Conservation (phyloP, 2,888 invertebrate genomes). For the Drosophila limbata region DNA sequence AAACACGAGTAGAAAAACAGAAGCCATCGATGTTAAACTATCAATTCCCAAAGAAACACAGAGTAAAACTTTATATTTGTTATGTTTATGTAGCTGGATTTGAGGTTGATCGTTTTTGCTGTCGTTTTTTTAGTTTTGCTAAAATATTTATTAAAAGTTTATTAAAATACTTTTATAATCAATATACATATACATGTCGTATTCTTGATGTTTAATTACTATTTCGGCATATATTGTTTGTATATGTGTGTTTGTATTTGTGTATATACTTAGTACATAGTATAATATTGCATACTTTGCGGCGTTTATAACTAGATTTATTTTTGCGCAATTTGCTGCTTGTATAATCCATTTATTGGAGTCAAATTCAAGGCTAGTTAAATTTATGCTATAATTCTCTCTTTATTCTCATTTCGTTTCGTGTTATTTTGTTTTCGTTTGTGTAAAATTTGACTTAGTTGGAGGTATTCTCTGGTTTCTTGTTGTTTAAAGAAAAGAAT, state of each 20-base stretch:
- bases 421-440: constrained; percentile 19
- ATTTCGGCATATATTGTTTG: constrained; percentile 23
- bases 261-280: constrained; percentile 57
- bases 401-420: constrained; percentile 14
- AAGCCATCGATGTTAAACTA: constrained; percentile 18
- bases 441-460: constrained; percentile 62
- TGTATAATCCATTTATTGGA: constrained; percentile 57
- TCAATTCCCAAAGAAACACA: constrained; percentile 36
- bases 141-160: constrained; percentile 80
- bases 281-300: constrained; percentile 81
- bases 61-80: constrained; percentile 11
- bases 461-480: constrained; percentile 71
- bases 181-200: constrained; percentile 70
- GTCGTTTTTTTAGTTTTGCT: constrained; percentile 63
- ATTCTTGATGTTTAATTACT: constrained; percentile 52
- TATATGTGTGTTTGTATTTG: constrained; percentile 21
- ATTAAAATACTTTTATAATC: constrained; percentile 77
- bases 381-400: constrained; percentile 66
- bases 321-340: constrained; percentile 42
- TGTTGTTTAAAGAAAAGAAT: constrained; percentile 4
- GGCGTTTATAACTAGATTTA: constrained; percentile 71
- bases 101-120: constrained; percentile 42
- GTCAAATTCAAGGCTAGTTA: constrained; percentile 76
- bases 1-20: neutral
- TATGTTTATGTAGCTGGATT: constrained; percentile 28